Conservation (phyloP, 1,140 invertebrate genomes). For the Melanaphis sacchari region DNA sequence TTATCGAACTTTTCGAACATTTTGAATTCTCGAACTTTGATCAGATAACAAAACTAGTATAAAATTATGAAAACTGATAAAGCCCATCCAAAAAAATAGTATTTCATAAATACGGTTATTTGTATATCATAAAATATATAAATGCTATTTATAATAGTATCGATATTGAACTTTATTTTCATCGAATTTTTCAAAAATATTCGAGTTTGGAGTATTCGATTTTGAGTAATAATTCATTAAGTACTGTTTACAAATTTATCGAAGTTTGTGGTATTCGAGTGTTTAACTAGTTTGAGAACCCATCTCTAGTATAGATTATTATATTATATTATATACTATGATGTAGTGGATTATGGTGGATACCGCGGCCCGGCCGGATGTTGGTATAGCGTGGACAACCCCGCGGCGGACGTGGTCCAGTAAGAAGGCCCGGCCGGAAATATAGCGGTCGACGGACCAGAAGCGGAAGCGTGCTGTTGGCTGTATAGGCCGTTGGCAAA, state of each 20-base stretch:
- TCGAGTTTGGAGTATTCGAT: neutral
- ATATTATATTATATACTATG: neutral
- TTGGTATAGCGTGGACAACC: constrained; percentile 40
- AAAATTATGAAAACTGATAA: neutral
- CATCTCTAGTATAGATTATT: neutral
- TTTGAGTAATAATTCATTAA: neutral
- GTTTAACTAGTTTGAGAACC: neutral
- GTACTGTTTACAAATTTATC: neutral
- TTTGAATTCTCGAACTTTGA: neutral
- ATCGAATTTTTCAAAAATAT: too few relatives aligned
- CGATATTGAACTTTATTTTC: neutral
- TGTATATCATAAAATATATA: too few relatives aligned
- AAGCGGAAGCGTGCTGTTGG: neutral
- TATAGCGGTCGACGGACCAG: neutral
- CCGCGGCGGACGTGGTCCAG: constrained; percentile 45
- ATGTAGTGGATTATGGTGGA: constrained; percentile 7
- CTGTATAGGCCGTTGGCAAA: neutral
- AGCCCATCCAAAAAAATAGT: too few relatives aligned
- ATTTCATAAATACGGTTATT: too few relatives aligned
- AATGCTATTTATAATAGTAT: too few relatives aligned
- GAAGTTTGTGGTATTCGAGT: neutral
- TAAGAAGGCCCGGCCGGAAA: constrained; percentile 37
- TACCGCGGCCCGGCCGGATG: constrained; percentile 22
- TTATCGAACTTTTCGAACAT: neutral
- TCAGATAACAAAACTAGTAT: neutral